These are phyloP conservation scores for Megalops cyprinoides DNA, from an alignment of 2,797 vertebrate species.

Conservation along the genomic window DNA sequence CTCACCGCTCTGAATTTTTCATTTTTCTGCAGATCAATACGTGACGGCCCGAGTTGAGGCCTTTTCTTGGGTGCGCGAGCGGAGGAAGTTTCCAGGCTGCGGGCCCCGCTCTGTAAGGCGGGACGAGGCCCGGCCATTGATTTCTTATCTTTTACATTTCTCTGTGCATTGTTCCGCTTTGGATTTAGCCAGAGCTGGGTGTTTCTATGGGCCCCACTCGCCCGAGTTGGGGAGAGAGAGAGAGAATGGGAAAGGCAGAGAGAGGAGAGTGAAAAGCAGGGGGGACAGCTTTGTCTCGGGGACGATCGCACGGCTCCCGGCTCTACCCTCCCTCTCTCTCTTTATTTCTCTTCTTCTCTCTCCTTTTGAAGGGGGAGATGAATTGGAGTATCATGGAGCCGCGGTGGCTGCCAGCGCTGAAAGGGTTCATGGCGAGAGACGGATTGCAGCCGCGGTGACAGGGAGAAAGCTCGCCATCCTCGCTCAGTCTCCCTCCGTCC, in stretches of 20 bases:
- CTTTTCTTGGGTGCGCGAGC: neutral
- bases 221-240: neutral
- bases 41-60: conserved; percentile 20
- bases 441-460: neutral
- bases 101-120: too few species aligned
- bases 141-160: conserved; percentile 40
- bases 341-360: neutral
- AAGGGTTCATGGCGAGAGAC: neutral
- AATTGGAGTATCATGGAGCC: too few species aligned
- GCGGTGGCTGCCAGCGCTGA: neutral
- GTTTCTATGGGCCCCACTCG: neutral
- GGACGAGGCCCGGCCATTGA: conserved; percentile 30
- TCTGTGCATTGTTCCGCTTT: conserved; percentile 41
- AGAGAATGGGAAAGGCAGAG: conserved; percentile 29
- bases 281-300: conserved; percentile 35
- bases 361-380: neutral
- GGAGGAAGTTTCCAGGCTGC: neutral
- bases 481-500: too few species aligned
- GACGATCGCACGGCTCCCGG: conserved; percentile 39
- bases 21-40: conserved; percentile 22
- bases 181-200: neutral
- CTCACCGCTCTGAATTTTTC: neutral
- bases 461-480: neutral
- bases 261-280: conserved; percentile 27
- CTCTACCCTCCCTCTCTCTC: neutral